These are phyloP conservation scores for Psittacula cyanocephala DNA, from an alignment of 2,113 vertebrate genomes.

Conservation along the genomic window DNA sequence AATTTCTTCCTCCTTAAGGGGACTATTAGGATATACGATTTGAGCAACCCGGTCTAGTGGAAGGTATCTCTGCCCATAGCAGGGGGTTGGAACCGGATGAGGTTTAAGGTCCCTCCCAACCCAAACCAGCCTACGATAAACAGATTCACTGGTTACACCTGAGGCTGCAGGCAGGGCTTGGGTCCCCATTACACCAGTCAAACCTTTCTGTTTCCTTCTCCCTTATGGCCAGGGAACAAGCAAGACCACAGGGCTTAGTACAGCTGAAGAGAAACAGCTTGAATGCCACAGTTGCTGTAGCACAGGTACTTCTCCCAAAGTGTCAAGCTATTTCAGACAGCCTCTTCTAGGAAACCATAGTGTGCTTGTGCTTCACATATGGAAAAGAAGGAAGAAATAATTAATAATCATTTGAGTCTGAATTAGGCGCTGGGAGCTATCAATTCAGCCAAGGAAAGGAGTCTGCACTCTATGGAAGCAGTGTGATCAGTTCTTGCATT, in stretches of 20 bases:
- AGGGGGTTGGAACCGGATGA: not conserved
- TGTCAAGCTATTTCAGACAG: not conserved
- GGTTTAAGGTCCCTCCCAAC: not conserved
- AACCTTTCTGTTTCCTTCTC: not conserved
- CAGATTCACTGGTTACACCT: not conserved
- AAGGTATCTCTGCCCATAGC: not conserved
- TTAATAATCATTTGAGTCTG: not conserved
- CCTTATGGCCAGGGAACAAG: no score
- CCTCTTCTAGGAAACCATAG: not conserved
- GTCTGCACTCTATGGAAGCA: not conserved
- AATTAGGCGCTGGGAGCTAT: not conserved
- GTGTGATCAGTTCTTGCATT: not conserved
- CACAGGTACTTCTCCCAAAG: not conserved
- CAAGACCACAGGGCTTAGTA: not conserved
- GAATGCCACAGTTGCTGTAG: not conserved
- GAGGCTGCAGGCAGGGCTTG: not conserved
- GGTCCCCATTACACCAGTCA: not conserved
- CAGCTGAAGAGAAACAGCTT: not conserved
- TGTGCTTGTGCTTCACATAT: not conserved
- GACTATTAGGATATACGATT: not conserved
- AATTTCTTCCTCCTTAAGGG: not conserved
- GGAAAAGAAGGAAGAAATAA: not conserved
- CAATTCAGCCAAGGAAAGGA: not conserved
- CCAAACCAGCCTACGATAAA: not conserved
- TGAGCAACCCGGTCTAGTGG: not conserved